Base-by-base conservation (phyloP, 2,113 vertebrate genomes). In the Hydrolagus affinis region DNA sequence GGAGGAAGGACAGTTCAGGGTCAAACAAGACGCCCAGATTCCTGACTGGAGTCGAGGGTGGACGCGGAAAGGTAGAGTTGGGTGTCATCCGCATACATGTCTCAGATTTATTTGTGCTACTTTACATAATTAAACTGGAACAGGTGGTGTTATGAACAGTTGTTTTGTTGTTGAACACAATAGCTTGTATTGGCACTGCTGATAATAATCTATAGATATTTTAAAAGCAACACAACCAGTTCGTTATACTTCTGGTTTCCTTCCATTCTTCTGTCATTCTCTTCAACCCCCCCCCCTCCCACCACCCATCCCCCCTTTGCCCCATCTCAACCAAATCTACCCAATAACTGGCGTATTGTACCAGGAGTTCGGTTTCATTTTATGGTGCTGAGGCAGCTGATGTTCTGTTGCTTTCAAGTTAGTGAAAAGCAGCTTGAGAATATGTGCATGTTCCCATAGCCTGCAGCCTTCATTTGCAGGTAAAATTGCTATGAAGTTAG, bases 121-220 rank as follows among this genome's bases (percentile, higher is more conserved):
- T 60, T 80, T n/a, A 60, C 28, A 0, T 80, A 80, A 80, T 80
- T 80, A 23, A 64, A 60, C 59, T 62, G 76, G 59, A 21, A 57
- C 57, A 80, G 76, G 76, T 80, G 44, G 59, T 80, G 76, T 80
- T 64, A 25, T 62, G 59, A 80, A 64, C 76, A 80, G 76, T 60
- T 64, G 76, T 62, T 44, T 80, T 80, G 76, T 64, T 28, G 60
- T 80, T 80, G 59, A 80, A 60, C 76, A 62, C 11, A 25, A 25
- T 25, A 80, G 59, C 23, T 80, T 57, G 28, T 80, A 80, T 62
- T 28, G 59, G 64, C 23, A 64, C 8, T 15, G 28, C 15, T 62
- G 59, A 15, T 60, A n/a, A 80, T 30, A 44, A 44, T 44, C 44
- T 44, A 57, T 28, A 25, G 59, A 64, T 8, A 11, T 62, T 62